phyloP scores from a whole-genome alignment of 2,113 vertebrate species.

The Bubo blakistoni region DNA sequence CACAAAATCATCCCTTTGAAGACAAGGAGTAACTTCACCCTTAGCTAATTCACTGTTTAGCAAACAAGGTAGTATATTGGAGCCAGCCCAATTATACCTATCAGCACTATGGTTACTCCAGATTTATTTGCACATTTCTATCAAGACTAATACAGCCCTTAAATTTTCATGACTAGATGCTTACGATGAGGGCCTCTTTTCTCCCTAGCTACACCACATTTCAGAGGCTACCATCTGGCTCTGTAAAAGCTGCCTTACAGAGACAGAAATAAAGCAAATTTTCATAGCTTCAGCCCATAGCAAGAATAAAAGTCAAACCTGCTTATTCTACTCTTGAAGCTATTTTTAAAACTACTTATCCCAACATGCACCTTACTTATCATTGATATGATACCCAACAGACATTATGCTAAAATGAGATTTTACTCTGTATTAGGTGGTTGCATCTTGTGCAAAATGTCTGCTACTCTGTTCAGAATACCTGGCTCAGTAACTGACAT shows the following conservation, averaged over 20 bases:
- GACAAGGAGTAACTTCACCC: not conserved
- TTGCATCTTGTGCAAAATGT: not conserved
- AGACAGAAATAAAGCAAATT: not conserved
- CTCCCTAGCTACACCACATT: not conserved
- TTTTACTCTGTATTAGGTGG: not conserved
- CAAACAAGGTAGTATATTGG: not conserved
- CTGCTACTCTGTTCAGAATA: not conserved
- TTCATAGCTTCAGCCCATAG: not conserved
- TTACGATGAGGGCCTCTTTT: not conserved
- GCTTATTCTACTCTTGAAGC: not conserved
- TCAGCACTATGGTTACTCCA: not conserved
- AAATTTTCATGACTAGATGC: not conserved
- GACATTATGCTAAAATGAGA: not conserved
- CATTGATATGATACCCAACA: not conserved
- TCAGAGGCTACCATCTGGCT: conserved; percentile 12
- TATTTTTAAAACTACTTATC: conserved; percentile 15
- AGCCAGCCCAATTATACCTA: not conserved
- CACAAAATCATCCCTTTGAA: not conserved
- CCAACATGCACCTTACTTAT: not conserved
- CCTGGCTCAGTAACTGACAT: not conserved
- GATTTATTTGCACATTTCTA: not conserved
- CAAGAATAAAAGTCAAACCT: not conserved
- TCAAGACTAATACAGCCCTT: not conserved
- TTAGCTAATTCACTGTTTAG: not conserved
- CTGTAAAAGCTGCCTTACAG: not conserved